A percentile compares a stretch with the other conserved stretches of the same genome.
Evolutionary conservation across 2,113 vertebrate species (phyloP).

Genomic region (Tachysurus fulvidraco): DNA sequence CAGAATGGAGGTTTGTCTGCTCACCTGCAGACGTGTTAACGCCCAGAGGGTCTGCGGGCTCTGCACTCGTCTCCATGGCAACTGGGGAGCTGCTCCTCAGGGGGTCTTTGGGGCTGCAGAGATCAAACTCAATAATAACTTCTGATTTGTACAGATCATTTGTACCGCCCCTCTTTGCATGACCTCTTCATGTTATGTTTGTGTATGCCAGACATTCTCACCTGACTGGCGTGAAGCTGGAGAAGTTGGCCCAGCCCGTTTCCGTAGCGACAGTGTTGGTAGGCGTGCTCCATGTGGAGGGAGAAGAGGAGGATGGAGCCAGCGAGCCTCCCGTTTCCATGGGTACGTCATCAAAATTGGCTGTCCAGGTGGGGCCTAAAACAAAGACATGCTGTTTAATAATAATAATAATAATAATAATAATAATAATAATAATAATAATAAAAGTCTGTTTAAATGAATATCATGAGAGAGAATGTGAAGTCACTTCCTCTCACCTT

Average conservation of each 20-base stretch:
- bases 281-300: slow-evolving; percentile 83
- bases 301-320: slow-evolving; percentile 67
- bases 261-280: slow-evolving; percentile 75
- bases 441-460: background rate
- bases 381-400: background rate
- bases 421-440: background rate
- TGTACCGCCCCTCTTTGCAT: background rate
- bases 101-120: slow-evolving; percentile 86
- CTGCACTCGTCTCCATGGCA: slow-evolving; percentile 96
- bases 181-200: background rate
- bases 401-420: background rate
- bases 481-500: slow-evolving; percentile 61
- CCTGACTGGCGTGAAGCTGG: slow-evolving; percentile 86
- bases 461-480: background rate
- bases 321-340: slow-evolving; percentile 89
- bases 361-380: slow-evolving; percentile 89
- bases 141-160: background rate
- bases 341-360: slow-evolving; percentile 92
- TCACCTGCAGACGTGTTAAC: slow-evolving; percentile 82
- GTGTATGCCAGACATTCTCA: slow-evolving; percentile 46
- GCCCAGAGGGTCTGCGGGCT: slow-evolving; percentile 82
- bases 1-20: slow-evolving; percentile 15
- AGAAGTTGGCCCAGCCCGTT: slow-evolving; percentile 91
- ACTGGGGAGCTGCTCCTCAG: slow-evolving; percentile 93
- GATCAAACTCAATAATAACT: slow-evolving; percentile 32